phyloP scores from a whole-genome alignment of 2,888 invertebrate species.

The Embidobia sp. region DNA sequence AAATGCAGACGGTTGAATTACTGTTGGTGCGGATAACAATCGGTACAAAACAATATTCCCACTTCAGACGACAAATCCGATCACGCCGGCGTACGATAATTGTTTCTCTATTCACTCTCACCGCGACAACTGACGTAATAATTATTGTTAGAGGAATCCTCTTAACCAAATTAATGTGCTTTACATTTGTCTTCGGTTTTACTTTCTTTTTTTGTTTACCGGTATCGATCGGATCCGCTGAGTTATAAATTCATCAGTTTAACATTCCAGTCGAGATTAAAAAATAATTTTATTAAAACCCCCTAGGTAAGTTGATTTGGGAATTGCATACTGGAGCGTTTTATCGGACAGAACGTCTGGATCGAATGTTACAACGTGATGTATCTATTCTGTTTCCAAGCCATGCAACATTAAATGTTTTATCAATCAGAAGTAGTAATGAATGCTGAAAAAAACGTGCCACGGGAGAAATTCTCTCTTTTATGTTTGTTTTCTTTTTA shows the following conservation, averaged over 20 bases:
- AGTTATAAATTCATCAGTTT: not conserved
- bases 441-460: not conserved
- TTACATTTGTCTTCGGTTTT: slow-evolving; percentile 7
- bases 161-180: slow-evolving; percentile 17
- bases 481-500: too few species aligned
- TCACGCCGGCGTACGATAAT: slow-evolving; percentile 24
- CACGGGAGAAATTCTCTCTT: too few species aligned
- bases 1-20: slow-evolving; percentile 44
- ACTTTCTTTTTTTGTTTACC: not conserved
- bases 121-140: slow-evolving; percentile 15
- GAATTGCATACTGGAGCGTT: not conserved
- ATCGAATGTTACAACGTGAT: too few species aligned
- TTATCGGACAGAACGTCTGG: too few species aligned
- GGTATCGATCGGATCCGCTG: too few species aligned
- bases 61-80: slow-evolving; percentile 51
- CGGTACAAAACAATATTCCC: slow-evolving; percentile 41
- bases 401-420: not conserved
- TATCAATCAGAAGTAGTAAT: too few species aligned
- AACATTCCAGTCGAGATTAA: not conserved
- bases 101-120: slow-evolving; percentile 24
- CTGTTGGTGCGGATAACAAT: slow-evolving; percentile 48
- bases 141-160: slow-evolving; percentile 14
- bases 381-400: too few species aligned
- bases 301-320: not conserved
- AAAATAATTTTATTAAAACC: not conserved